Evolutionary conservation across 2,888 invertebrate genomes (phyloP).

Genomic region (Dinocampus coccinellae): DNA sequence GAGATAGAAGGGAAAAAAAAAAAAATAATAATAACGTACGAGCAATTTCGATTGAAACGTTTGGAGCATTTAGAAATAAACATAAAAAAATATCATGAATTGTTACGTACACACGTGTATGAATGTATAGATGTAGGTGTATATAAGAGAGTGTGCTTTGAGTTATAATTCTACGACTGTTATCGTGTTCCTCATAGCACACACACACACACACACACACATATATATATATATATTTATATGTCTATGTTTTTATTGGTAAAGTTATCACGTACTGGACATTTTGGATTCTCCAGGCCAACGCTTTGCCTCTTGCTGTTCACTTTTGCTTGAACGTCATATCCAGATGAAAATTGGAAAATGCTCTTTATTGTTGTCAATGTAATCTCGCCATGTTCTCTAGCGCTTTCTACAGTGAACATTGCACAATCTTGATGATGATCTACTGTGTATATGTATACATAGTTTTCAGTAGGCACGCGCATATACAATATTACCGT

Average conservation of each 20-base stretch:
- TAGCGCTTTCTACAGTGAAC: background rate
- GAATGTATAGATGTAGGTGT: background rate
- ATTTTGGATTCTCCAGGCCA: constrained; percentile 47
- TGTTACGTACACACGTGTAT: background rate
- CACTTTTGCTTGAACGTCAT: constrained; percentile 46
- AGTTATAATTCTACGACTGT: constrained; percentile 19
- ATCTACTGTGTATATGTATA: background rate
- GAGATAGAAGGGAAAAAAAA: too few relatives aligned
- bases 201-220: constrained; percentile 17
- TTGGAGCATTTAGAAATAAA: background rate
- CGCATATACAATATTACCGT: background rate
- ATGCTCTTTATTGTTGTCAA: constrained; percentile 51
- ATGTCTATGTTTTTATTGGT: constrained; percentile 29
- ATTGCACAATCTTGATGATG: constrained; percentile 5
- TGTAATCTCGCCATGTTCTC: constrained; percentile 17
- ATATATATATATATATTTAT: background rate
- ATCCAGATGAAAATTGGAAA: constrained; percentile 64
- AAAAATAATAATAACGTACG: too few relatives aligned
- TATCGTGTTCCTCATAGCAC: background rate
- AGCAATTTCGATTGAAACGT: background rate
- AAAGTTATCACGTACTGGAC: constrained; percentile 44
- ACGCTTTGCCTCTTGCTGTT: constrained; percentile 28
- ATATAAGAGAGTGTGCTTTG: background rate
- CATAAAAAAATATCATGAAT: background rate
- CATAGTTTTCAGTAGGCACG: too few relatives aligned